Base-by-base conservation (phyloP, 1,140 invertebrate genomes). In the Macrostomum lignano region DNA sequence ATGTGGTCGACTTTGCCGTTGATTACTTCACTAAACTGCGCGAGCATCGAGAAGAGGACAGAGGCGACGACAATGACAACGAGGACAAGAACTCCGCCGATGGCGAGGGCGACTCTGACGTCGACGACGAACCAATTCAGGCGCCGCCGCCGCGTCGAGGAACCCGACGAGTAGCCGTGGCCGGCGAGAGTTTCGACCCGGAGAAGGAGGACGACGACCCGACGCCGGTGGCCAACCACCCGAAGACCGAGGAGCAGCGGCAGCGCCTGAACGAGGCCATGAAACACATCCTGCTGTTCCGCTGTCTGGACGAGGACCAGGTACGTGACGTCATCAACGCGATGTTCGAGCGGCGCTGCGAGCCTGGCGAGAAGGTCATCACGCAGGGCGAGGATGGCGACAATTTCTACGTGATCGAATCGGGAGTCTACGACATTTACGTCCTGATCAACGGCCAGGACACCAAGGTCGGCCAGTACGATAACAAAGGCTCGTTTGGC, bases 381-480 rank as follows among this genome's bases (percentile, higher is more conserved):
- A 69, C 73, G 44, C 82, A 93, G 56, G 81, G 79, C 21, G 81
- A 91, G 53, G 82, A 91, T 58, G 82, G 82, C 31, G 82, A 93
- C 60, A 84, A 88, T 60, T 91, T 93, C 60, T 93, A 91, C 62
- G 78, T 93, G 42, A 86, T 93, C 51, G 75, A 86, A 38, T 45
- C 43, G 47, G n/a, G 14, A 23, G 21, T 32, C 11, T 35, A n/a
- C 15, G 21, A 36, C 21, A 17, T 23, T n/a, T 20, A 15, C 11
- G 13, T 20, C 6, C 14, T 25, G 10, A 31, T 14, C 11, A 20
- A 33, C 9, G 23, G 13, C n/a, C 10, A 21, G 13, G 24, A 23
- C 14, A 36, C n/a, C 4, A 36, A 36, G 20, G 21, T 36, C 4
- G 25, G 23, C 3, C 28, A 23, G 10, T 36, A 36, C 15, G 69